A percentile compares a stretch with the other conserved stretches of the same genome.
These are phyloP conservation scores for Ardeotis arabs DNA, from an alignment of 2,113 vertebrate genomes.

Conservation along the genomic window DNA sequence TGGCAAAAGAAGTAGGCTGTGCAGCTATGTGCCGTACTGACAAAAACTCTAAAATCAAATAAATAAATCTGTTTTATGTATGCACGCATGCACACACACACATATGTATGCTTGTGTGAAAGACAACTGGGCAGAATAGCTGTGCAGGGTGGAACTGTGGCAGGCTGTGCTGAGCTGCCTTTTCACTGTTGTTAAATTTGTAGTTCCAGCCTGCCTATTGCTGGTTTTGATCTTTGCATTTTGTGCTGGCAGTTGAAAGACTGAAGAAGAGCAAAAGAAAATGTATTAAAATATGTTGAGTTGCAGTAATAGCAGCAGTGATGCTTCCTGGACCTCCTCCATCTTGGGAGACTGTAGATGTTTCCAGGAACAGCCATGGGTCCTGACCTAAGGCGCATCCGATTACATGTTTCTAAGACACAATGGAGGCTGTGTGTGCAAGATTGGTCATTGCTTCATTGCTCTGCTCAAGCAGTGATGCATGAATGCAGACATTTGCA, in stretches of 20 bases:
- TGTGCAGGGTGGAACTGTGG: neutral
- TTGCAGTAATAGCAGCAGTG: neutral
- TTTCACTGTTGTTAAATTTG: neutral
- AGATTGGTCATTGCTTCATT: neutral
- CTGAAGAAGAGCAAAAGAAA: neutral
- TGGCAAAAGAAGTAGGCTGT: neutral
- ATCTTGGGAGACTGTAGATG: neutral
- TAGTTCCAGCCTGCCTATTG: neutral
- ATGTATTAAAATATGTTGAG: neutral
- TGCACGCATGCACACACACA: rapidly evolving
- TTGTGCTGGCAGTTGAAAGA: neutral
- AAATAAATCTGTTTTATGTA: neutral
- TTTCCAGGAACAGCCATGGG: neutral
- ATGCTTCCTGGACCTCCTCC: neutral
- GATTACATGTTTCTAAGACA: neutral
- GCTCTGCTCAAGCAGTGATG: neutral
- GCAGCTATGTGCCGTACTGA: neutral
- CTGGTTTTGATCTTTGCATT: neutral
- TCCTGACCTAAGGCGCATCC: neutral
- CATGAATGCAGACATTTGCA: neutral
- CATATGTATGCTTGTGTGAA: neutral
- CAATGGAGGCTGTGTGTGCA: neutral
- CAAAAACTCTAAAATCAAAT: neutral
- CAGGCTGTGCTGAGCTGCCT: neutral
- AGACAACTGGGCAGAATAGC: neutral